Evolutionary conservation across 2,888 invertebrate genomes (phyloP).

Genomic region (Oscheius sp.): DNA sequence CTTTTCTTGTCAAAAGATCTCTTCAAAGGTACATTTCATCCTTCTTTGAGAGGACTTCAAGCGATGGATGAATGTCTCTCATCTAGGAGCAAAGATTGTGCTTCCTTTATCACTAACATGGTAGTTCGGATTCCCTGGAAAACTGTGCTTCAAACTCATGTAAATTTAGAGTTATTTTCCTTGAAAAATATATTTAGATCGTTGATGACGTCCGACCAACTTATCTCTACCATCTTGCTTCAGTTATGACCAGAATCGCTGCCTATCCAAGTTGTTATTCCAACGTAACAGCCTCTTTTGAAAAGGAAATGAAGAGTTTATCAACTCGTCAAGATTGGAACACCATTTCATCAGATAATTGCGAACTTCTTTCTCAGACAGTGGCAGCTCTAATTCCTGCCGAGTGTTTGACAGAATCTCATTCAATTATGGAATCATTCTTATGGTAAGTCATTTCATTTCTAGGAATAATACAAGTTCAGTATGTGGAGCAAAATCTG

Average conservation of each 20-base stretch:
- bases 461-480: slow-evolving; percentile 7
- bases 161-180: slow-evolving; percentile 31
- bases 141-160: slow-evolving; percentile 33
- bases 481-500: slow-evolving; percentile 64
- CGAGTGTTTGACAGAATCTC: slow-evolving; percentile 37
- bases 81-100: slow-evolving; percentile 51
- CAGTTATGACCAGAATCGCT: slow-evolving; percentile 46
- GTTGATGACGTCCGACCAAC: slow-evolving; percentile 54
- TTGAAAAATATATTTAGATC: slow-evolving; percentile 26
- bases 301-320: slow-evolving; percentile 54
- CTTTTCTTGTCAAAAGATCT: too few relatives aligned
- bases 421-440: background rate
- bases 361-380: slow-evolving; percentile 35
- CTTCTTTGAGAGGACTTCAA: slow-evolving; percentile 43
- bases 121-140: slow-evolving; percentile 63
- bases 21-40: slow-evolving; percentile 52
- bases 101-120: slow-evolving; percentile 60
- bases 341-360: slow-evolving; percentile 48
- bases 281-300: slow-evolving; percentile 52
- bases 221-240: slow-evolving; percentile 57
- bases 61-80: slow-evolving; percentile 48
- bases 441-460: too few relatives aligned
- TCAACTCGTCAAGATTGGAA: slow-evolving; percentile 54
- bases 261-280: slow-evolving; percentile 27
- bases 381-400: slow-evolving; percentile 40